Percentiles rank a stretch among this genome's conserved stretches.
These are phyloP conservation scores for Diorhabda elongata DNA, from an alignment of 1,140 invertebrate species.

Conservation along the genomic window DNA sequence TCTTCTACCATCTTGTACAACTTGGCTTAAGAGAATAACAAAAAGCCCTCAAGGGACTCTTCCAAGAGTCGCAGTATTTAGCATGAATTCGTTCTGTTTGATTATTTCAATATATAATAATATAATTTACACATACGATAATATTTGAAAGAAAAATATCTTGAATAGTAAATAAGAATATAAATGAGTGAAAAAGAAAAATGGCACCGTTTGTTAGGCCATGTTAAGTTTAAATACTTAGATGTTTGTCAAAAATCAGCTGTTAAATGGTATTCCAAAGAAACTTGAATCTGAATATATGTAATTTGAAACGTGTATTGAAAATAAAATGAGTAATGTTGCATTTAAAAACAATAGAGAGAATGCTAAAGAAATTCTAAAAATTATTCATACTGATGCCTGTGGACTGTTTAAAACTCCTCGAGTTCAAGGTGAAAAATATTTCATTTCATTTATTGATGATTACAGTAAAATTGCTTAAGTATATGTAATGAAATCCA, in stretches of 20 bases:
- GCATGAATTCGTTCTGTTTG: no score
- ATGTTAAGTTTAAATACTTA: slow-evolving; percentile 43
- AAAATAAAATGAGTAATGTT: slow-evolving; percentile 41
- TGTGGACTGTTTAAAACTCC: no score
- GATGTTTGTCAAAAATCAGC: slow-evolving; percentile 37
- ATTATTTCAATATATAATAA: no score
- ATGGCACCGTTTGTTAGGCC: slow-evolving; percentile 38
- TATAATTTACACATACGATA: no score
- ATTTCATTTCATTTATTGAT: slow-evolving; percentile 37
- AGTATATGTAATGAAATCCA: slow-evolving; percentile 42
- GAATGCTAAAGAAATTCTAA: slow-evolving; percentile 19
- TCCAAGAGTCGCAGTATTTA: no score
- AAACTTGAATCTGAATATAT: slow-evolving; percentile 29
- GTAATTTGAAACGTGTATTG: slow-evolving; percentile 28
- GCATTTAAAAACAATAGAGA: slow-evolving; percentile 43
- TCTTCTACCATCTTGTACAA: no score
- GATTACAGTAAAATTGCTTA: slow-evolving; percentile 43
- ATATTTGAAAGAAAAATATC: no score
- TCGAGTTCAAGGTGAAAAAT: background rate
- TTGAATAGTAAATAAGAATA: slow-evolving; percentile 18
- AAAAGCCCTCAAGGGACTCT: no score
- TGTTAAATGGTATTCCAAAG: slow-evolving; percentile 27
- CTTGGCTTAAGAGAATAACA: no score
- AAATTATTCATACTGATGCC: no score
- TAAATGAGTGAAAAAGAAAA: slow-evolving; percentile 33